phyloP scores from a whole-genome alignment of 2,888 invertebrate species.

The Lacanobia wlatinum region DNA sequence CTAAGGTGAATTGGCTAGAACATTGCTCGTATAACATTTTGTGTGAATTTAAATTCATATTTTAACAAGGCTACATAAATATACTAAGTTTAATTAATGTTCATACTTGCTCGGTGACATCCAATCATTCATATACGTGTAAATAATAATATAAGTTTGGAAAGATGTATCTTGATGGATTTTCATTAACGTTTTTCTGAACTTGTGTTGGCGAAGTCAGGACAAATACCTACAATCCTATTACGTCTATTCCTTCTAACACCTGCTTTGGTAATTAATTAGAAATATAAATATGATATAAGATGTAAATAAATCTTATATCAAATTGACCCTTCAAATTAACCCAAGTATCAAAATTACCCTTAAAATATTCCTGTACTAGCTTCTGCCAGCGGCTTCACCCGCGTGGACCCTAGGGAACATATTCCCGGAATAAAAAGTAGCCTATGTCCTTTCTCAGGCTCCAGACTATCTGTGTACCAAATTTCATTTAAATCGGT shows the following conservation, averaged over 20 bases:
- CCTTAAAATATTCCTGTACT: too few relatives aligned
- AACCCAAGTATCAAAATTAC: slow-evolving; percentile 11
- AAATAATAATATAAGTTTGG: slow-evolving; percentile 18
- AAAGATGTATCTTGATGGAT: slow-evolving; percentile 18
- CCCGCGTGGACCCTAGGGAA: too few relatives aligned
- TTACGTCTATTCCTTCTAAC: too few relatives aligned
- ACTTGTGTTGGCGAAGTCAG: neutral
- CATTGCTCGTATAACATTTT: slow-evolving; percentile 29
- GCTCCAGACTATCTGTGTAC: too few relatives aligned
- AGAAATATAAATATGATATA: too few relatives aligned
- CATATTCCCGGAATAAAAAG: too few relatives aligned
- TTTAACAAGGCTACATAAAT: neutral
- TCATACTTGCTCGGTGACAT: slow-evolving; percentile 13
- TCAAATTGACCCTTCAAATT: neutral
- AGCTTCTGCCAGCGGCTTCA: too few relatives aligned
- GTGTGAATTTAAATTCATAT: neutral
- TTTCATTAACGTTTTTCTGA: slow-evolving; percentile 1
- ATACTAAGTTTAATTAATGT: neutral
- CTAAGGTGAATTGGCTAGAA: slow-evolving; percentile 44
- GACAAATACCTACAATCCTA: neutral
- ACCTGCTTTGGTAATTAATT: too few relatives aligned
- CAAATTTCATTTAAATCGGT: too few relatives aligned
- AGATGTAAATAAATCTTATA: too few relatives aligned
- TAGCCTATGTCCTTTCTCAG: too few relatives aligned
- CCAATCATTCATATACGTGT: slow-evolving; percentile 21